Percentiles rank a stretch among this genome's conserved stretches.
Evolutionary conservation across 2,113 vertebrate genomes (phyloP).

Genomic region (Helogale parvula): DNA sequence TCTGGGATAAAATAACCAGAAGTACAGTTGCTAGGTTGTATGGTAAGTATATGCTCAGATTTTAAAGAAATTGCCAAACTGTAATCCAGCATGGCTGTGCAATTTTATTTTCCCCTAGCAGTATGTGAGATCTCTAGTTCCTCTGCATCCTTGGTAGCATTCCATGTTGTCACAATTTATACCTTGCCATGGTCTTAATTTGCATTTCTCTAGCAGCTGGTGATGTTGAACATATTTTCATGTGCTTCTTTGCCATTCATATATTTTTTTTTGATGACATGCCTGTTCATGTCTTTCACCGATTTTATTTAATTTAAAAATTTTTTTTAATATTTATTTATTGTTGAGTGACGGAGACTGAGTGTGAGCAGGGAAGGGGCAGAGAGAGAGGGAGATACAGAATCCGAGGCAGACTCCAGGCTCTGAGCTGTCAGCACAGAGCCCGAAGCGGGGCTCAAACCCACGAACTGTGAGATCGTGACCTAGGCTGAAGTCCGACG

Average conservation of each 20-base stretch:
- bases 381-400: no score
- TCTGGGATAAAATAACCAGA: not conserved
- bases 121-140: not conserved
- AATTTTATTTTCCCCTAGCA: not conserved
- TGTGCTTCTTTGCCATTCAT: not conserved
- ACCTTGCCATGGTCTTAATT: not conserved
- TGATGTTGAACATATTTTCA: not conserved
- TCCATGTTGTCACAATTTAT: not conserved
- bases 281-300: not conserved
- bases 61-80: not conserved
- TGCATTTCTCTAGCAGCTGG: not conserved
- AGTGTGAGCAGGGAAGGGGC: no score
- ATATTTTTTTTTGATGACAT: not conserved
- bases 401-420: no score
- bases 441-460: no score
- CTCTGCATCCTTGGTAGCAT: not conserved
- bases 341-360: no score
- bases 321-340: no score
- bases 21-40: not conserved
- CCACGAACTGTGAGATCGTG: no score
- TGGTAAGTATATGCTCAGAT: not conserved
- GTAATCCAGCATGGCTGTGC: not conserved
- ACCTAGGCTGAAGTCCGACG: no score
- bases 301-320: not conserved
- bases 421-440: no score